phyloP scores from a whole-genome alignment of 2,888 invertebrate genomes.

The Sarcophaga variegata region DNA sequence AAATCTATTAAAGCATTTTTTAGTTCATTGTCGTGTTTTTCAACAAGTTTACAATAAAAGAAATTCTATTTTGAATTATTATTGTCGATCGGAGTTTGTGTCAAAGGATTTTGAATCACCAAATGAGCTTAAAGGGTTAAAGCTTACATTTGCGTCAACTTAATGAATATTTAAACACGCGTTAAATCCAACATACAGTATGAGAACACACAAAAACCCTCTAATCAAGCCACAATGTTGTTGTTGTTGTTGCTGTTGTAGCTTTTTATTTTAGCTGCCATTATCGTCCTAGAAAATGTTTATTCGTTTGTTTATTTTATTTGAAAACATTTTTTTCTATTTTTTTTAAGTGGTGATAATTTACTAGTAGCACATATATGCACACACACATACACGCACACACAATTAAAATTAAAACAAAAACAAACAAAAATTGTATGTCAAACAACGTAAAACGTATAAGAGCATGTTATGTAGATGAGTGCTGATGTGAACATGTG shows the following conservation, averaged over 20 bases:
- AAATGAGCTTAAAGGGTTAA: conserved; percentile 22
- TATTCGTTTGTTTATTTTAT: conserved; percentile 18
- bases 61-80: too few species aligned
- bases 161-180: conserved; percentile 22
- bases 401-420: too few species aligned
- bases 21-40: too few species aligned
- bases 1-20: too few species aligned
- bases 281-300: neutral
- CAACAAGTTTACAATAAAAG: too few species aligned
- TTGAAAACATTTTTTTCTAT: too few species aligned
- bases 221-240: neutral
- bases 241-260: neutral
- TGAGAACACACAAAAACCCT: neutral
- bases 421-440: neutral
- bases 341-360: conserved; percentile 48
- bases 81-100: too few species aligned
- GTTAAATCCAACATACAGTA: neutral
- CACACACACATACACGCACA: neutral
- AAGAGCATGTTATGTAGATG: too few species aligned
- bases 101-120: too few species aligned
- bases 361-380: conserved; percentile 13
- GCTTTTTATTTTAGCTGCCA: neutral
- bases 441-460: too few species aligned
- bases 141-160: neutral
- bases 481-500: neutral